Base-by-base conservation (phyloP, 2,797 vertebrate genomes). In the Xerus rutilus region DNA sequence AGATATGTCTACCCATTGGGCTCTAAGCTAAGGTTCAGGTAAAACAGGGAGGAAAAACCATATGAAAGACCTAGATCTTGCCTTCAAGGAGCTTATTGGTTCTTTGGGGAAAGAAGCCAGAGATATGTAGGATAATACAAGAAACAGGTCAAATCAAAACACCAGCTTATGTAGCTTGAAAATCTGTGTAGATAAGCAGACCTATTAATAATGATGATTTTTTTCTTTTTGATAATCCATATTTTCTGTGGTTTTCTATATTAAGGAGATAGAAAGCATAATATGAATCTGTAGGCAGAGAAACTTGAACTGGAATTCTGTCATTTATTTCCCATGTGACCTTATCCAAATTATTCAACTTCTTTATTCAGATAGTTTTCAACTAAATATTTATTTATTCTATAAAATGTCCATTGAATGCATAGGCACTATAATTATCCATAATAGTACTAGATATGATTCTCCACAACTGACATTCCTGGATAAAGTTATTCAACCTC, bases 261-360 rank as follows among this genome's bases (percentile, higher is more conserved):
- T 65, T 9, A 30, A 72, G 91, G n/a, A 77, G n/a, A 45, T 92
- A 89, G 59, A 73, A 92, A 79, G 45, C 30, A 88, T 65, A 43
- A 10, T 92, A 43, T 77, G 39, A 52, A 69, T 92, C 70, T 86
- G 57, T 47, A 94, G 30, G 52, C 52, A 89, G 65, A 85, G 13
- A 84, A 21, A 86, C 7, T 65, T 92, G 76, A 95, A 84, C 23
- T 89, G 72, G 91, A 94, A 83, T 83, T 70, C 93, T 89, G 57
- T 93, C 74, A 64, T 54, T 97, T 89, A 74, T 74, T 91, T 93
- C 30, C 83, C 85, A 77, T 87, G 72, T 52, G n/a, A 90, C 23
- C 11, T 84, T 79, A 45, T 65, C 17, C 70, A 92, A 73, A 21
- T 86, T 86, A 76, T 54, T 91, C 4, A 83, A n/a, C 30, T 25